Base-by-base conservation (phyloP, 2,113 vertebrate genomes). In the Piprites chloris region DNA sequence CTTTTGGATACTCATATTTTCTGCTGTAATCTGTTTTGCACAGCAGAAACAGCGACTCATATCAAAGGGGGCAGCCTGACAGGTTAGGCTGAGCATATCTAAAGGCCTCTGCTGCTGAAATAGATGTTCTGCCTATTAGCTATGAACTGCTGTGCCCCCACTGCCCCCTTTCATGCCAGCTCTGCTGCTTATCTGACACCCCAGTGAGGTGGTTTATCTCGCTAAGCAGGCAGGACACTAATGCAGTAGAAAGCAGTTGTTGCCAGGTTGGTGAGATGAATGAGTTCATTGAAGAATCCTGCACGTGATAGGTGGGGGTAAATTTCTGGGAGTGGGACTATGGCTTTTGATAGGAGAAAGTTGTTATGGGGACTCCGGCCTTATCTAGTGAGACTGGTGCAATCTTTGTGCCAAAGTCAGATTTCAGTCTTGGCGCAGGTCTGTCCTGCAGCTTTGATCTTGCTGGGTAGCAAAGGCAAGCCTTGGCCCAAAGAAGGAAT, bases 151-250 rank as follows among this genome's bases (percentile, higher is more conserved):
- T 71, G 37, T 94, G 50, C 49, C 23, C 53, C 6, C 24, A 35
- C 24, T 5, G 1, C n/a, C 46, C 20, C 3, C 19, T 83, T 67
- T 63, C 27, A 9, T 81, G 72, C 76, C 86, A 74, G 56, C 68
- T 71, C 18, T 81, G 58, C 11, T 55, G 52, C 59, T 90, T 95
- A 95, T 93, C 94, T 89, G 68, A 22, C 68, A n/a, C 53, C 23
- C 11, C 63, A 33, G 41, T 4, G 63, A 37, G 71, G 53, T 42
- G 67, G 15, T 53, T 17, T 56, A 11, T 92, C 72, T 87, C 5
- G 0, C 49, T 22, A 42, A 50, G 72, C 76, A 55, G 55, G 49
- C 82, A 73, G 58, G 67, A 37, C 65, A 33, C 46, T 58, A 18
- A 5, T 3, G 58, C 0, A 1, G 13, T 7, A 77, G 72, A 56